Evolutionary conservation across 2,888 invertebrate species (phyloP).

Genomic region (Phyllotreta striolata): DNA sequence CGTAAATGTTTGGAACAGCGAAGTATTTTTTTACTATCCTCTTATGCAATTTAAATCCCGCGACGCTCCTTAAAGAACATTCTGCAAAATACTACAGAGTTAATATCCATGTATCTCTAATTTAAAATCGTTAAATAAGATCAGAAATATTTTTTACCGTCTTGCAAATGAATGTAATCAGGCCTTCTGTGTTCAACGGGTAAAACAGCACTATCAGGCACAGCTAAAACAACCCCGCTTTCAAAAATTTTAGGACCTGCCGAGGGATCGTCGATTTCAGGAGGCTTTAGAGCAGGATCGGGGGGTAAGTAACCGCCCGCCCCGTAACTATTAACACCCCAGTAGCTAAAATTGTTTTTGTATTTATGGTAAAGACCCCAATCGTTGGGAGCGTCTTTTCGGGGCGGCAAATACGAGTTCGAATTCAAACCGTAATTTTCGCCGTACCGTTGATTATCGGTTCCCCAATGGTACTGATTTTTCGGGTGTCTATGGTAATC

Average conservation of each 20-base stretch:
- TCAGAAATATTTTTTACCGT: slow-evolving; percentile 52
- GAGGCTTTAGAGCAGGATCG: slow-evolving; percentile 29
- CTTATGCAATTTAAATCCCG: slow-evolving; percentile 78
- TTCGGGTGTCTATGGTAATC: slow-evolving; percentile 45
- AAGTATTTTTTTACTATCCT: slow-evolving; percentile 72
- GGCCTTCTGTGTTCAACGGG: slow-evolving; percentile 50
- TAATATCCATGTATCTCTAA: neutral
- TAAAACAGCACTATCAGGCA: slow-evolving; percentile 47
- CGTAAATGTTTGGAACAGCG: slow-evolving; percentile 73
- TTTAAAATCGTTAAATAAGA: slow-evolving; percentile 2
- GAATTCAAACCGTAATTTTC: slow-evolving; percentile 34
- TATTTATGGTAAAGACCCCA: slow-evolving; percentile 58
- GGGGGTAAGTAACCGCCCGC: slow-evolving; percentile 36
- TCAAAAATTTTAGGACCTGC: slow-evolving; percentile 37
- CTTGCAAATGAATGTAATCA: slow-evolving; percentile 52
- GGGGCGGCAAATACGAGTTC: slow-evolving; percentile 51
- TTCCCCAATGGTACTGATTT: slow-evolving; percentile 51
- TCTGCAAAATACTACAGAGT: slow-evolving; percentile 61
- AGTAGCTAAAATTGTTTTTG: slow-evolving; percentile 51
- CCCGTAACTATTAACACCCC: slow-evolving; percentile 50
- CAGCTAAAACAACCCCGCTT: slow-evolving; percentile 17
- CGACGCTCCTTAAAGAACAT: slow-evolving; percentile 77
- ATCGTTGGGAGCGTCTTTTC: slow-evolving; percentile 53
- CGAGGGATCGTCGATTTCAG: slow-evolving; percentile 28
- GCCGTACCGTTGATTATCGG: slow-evolving; percentile 52